These are phyloP conservation scores for Goniozus legneri DNA, from an alignment of 1,140 invertebrate species.

Conservation along the genomic window DNA sequence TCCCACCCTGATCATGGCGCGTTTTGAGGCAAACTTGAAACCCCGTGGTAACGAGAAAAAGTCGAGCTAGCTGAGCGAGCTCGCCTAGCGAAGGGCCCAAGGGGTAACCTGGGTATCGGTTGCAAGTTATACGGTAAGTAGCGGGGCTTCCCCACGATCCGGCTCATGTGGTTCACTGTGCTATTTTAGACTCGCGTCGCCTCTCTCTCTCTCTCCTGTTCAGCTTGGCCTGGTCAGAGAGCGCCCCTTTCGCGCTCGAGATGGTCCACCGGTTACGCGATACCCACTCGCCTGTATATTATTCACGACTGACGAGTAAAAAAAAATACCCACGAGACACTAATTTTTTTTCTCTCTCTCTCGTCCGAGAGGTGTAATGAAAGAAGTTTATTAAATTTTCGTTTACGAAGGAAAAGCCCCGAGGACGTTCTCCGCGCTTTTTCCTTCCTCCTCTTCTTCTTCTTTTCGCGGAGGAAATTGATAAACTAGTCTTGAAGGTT, in stretches of 20 bases:
- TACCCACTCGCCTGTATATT: too few relatives aligned
- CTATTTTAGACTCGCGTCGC: constrained; percentile 15
- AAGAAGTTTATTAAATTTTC: too few relatives aligned
- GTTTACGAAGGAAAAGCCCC: too few relatives aligned
- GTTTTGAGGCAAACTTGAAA: constrained; percentile 20
- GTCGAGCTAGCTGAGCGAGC: constrained; percentile 9
- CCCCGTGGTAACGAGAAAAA: constrained; percentile 23
- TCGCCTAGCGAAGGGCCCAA: background rate
- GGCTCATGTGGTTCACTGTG: constrained; percentile 12
- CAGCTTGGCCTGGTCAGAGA: background rate
- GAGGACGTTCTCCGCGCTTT: too few relatives aligned
- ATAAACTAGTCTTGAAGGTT: too few relatives aligned
- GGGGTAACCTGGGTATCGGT: constrained; percentile 23
- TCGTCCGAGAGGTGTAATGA: too few relatives aligned
- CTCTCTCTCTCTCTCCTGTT: background rate
- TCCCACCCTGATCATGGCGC: constrained; percentile 11
- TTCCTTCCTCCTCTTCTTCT: too few relatives aligned
- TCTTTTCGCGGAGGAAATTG: too few relatives aligned
- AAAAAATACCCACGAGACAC: too few relatives aligned
- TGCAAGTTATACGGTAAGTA: constrained; percentile 20
- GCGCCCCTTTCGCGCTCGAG: constrained; percentile 12
- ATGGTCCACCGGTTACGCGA: constrained; percentile 20
- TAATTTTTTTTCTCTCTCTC: too few relatives aligned
- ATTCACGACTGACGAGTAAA: too few relatives aligned
- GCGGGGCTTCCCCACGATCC: constrained; percentile 22